A percentile compares a stretch with the other conserved stretches of the same genome.
These are phyloP conservation scores for Brachyopa scutellaris DNA, from an alignment of 2,888 invertebrate species.

Conservation along the genomic window DNA sequence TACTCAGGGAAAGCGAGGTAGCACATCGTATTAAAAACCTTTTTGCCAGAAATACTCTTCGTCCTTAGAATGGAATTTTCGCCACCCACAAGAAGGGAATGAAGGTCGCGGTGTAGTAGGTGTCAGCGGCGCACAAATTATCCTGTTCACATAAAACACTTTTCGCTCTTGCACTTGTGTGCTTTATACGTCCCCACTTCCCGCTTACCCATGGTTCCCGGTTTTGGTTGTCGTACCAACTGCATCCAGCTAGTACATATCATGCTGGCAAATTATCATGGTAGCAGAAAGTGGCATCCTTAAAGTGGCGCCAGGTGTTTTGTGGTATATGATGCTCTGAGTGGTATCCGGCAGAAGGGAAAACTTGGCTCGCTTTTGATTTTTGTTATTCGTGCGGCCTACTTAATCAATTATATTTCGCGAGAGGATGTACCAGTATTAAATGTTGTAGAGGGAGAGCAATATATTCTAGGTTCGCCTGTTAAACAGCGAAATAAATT, in stretches of 20 bases:
- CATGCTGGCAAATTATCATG: constrained; percentile 43
- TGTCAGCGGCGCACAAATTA: constrained; percentile 46
- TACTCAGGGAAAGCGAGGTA: not conserved
- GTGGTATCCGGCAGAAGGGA: not conserved
- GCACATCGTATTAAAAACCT: not conserved
- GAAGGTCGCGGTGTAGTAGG: not conserved
- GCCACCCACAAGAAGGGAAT: too few relatives aligned
- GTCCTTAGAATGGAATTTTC: not conserved
- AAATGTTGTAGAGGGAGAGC: not conserved
- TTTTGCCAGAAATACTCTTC: not conserved
- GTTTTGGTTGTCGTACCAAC: too few relatives aligned
- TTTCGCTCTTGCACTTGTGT: constrained; percentile 4
- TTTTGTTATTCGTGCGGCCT: not conserved
- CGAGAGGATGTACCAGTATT: not conserved
- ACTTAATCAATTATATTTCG: constrained; percentile 45
- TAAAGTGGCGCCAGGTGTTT: constrained; percentile 57
- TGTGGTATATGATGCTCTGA: constrained; percentile 21
- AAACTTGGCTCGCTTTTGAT: not conserved
- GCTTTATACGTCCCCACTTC: constrained; percentile 3
- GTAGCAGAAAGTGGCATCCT: constrained; percentile 15
- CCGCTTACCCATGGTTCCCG: not conserved
- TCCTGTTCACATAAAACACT: constrained; percentile 30
- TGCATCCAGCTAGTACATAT: constrained; percentile 5
- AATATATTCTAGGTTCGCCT: not conserved
- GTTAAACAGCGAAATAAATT: constrained; percentile 2